phyloP scores from a whole-genome alignment of 1,140 invertebrate species.

The Drosophila equinoxialis region DNA sequence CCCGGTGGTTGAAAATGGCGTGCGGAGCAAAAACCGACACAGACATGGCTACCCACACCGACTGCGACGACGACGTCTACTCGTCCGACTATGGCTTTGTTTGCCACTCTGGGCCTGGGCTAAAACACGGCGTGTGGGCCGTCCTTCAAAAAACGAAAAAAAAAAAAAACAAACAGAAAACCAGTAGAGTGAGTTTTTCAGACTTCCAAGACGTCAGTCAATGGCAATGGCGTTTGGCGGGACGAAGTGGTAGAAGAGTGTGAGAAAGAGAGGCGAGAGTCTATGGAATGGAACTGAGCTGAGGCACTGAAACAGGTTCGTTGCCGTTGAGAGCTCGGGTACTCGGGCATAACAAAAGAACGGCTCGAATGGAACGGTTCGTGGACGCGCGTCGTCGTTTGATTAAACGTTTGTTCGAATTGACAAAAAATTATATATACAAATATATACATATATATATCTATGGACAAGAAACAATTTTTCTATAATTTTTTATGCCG shows the following conservation, averaged over 20 bases:
- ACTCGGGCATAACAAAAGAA: constrained; percentile 82
- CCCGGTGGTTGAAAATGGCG: constrained; percentile 75
- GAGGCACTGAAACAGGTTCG: constrained; percentile 74
- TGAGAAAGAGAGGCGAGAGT: constrained; percentile 1
- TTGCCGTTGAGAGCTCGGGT: constrained; percentile 56
- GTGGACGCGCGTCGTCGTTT: constrained; percentile 58
- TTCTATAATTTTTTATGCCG: constrained; percentile 41
- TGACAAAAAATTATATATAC: not conserved
- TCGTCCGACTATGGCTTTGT: constrained; percentile 4
- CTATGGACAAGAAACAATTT: constrained; percentile 20
- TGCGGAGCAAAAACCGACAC: constrained; percentile 35
- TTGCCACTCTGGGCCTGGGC: constrained; percentile 20
- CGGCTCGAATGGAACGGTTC: constrained; percentile 81
- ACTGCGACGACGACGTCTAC: not conserved
- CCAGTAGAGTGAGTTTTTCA: constrained; percentile 62
- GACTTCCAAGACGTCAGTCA: constrained; percentile 50
- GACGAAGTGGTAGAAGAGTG: constrained; percentile 32
- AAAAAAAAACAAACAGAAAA: constrained; percentile 43
- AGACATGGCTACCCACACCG: constrained; percentile 53
- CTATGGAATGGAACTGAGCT: constrained; percentile 8
- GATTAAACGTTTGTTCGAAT: constrained; percentile 40
- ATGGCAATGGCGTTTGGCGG: constrained; percentile 60
- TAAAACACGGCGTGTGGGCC: constrained; percentile 57
- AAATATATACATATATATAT: not conserved
- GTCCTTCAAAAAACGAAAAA: constrained; percentile 43